Evolutionary conservation across 2,113 vertebrate genomes (phyloP), one percentile per base, ranked within the genome.

Genomic region (Perca fluviatilis): DNA sequence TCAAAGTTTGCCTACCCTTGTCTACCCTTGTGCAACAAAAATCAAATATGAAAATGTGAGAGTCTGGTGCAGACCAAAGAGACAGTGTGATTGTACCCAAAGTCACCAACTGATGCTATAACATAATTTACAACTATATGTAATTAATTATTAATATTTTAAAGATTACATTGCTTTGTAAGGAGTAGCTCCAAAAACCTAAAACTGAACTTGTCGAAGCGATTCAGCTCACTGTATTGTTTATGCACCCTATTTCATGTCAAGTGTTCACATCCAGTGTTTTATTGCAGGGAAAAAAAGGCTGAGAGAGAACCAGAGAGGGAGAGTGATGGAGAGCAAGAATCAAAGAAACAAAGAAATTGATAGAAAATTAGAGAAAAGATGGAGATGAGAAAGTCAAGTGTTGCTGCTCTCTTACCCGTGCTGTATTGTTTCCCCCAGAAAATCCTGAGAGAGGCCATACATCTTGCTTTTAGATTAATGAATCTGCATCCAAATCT

Each of bases 401-500:
- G 77, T 74, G 66, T 23, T 65, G 71, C 75, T 64, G 14, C 61
- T 72, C 46, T 79, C 25, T 47, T 62, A 19, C 19, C n/a, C 10
- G 3, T 18, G 25, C 33, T 72, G 71, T 27, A 58, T 64, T 72
- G 60, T 81, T 86, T 73, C 51, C 66, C 56, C 5, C 40, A 40
- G 64, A 62, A 80, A 58, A 73, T 69, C 76, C 78, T 78, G 21
- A 69, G 77, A 85, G 64, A 63, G 61, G 23, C 57, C 27, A 79
- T 51, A 62, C 53, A 77, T 79, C 61, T 75, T 80, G 60, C 74
- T 88, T 83, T 86, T 65, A 79, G 81, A 86, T 88, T 74, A 86
- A 90, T 90, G 79, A 83, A 89, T 86, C 78, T 74, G 75, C 70
- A 81, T 77, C 64, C 21, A 71, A 72, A 56, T 84, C 49, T 82